Base-by-base conservation (phyloP, 2,888 invertebrate species). In the Gnatocerus cornutus region DNA sequence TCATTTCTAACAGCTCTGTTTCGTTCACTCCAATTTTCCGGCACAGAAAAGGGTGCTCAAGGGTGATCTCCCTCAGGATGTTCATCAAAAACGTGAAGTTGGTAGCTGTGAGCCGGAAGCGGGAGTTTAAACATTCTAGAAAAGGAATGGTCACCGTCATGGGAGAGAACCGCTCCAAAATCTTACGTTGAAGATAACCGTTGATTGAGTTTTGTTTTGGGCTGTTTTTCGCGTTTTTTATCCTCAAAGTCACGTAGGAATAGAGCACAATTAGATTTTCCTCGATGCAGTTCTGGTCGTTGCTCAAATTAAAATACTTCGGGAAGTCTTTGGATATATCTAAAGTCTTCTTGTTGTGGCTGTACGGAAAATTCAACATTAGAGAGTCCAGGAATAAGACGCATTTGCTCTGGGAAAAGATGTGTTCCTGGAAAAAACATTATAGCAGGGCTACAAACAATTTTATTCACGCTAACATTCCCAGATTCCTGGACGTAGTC, bases 311-410 rank as follows among this genome's bases (percentile, higher is more conserved):
- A 84, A 84, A 72, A 77, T 86, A 85, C 75, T 85, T 84, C 53
- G 76, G 74, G 16, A 84, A 79, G 73, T 87, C 80, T 71, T 86
- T 85, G 72, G 87, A 87, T 70, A 82, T 81, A 63, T 85, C 82
- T 65, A 77, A 75, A 48, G 73, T 73, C 9, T 73, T 72, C 48
- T 84, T 80, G 72, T 84, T 86, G 69, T 88, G 87, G 3, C 84
- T 83, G 81, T 89, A 91, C 0, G 91, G 91, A 75, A 91, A 90
- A 53, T 85, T 84, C 33, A 79, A 80, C 0, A 92, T 82, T 71
- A 92, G 86, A 81, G 88, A 87, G 64, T 86, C 87, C 3, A 86
- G 84, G 77, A 90, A 91, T 43, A 83, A 33, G 21, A 4, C 4
- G 21, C 21, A 3, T 21, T 21, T 21, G 4, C 21, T 21, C 21